Conservation (phyloP, 2,113 vertebrate species). For the Zapornia atra region DNA sequence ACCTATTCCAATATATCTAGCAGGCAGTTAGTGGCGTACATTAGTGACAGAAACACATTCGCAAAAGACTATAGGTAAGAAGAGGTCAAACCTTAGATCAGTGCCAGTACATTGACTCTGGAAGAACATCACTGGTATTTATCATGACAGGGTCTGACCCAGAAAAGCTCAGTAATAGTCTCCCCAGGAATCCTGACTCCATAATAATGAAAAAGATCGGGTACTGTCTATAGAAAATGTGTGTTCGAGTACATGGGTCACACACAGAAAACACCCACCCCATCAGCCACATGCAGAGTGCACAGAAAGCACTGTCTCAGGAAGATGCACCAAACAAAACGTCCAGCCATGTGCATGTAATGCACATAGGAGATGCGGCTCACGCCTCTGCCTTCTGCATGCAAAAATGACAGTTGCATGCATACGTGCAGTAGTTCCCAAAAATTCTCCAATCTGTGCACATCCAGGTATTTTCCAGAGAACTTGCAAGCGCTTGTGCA, state of each 20-base stretch:
- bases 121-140: neutral
- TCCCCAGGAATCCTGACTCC: neutral
- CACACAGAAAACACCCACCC: rapidly evolving
- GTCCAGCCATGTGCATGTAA: rapidly evolving
- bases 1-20: neutral
- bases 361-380: rapidly evolving
- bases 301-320: neutral
- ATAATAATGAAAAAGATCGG: neutral
- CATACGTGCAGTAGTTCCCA: neutral
- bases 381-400: rapidly evolving
- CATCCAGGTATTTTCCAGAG: neutral
- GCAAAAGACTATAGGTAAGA: neutral
- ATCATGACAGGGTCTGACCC: neutral
- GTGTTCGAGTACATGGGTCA: rapidly evolving
- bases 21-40: neutral
- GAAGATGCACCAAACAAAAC: neutral
- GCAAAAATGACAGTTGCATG: neutral
- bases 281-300: neutral
- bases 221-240: neutral
- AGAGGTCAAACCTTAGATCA: conserved; percentile 3
- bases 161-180: neutral
- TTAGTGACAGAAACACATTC: neutral
- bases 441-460: neutral
- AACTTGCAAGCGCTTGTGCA: neutral
- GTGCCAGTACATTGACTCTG: neutral